Percentiles rank a stretch among this genome's conserved stretches.
These are phyloP conservation scores for Desoria tigrina DNA, from an alignment of 2,888 invertebrate genomes.

Conservation along the genomic window DNA sequence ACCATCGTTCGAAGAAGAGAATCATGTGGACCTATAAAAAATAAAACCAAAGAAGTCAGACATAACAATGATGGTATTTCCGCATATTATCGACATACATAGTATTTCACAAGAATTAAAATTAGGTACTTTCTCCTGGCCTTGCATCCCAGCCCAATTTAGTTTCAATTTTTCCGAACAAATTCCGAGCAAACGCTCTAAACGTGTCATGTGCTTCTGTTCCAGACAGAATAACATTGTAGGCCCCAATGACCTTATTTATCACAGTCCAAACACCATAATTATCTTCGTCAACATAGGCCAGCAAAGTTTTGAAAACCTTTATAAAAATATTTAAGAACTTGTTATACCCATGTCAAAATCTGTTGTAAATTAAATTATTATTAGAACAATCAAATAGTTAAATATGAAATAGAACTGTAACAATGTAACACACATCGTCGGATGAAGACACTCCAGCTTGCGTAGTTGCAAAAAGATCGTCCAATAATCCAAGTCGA, in stretches of 20 bases:
- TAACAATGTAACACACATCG: constrained; percentile 62
- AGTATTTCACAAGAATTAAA: not conserved
- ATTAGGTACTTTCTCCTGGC: constrained; percentile 68
- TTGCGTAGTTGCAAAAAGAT: constrained; percentile 83
- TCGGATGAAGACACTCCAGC: constrained; percentile 80
- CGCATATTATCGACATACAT: not conserved
- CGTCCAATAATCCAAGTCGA: constrained; percentile 83
- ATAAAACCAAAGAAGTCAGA: not conserved
- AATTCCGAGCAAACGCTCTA: constrained; percentile 70
- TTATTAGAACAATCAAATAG: not conserved
- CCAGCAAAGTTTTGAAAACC: constrained; percentile 74
- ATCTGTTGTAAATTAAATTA: not conserved
- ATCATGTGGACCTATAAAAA: constrained; percentile 57
- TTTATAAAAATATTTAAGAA: constrained; percentile 5
- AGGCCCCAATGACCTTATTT: constrained; percentile 72
- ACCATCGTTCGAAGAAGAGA: constrained; percentile 81
- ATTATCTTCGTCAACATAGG: constrained; percentile 81
- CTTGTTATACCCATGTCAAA: not conserved
- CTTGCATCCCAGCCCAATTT: constrained; percentile 85
- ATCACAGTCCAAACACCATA: constrained; percentile 91
- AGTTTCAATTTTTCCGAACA: constrained; percentile 72
- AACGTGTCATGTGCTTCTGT: constrained; percentile 75
- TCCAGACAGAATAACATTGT: constrained; percentile 75
- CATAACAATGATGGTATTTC: too few species aligned
- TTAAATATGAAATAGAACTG: not conserved